Base-by-base conservation (phyloP, 2,888 invertebrate genomes). In the Hybos culiciformis region DNA sequence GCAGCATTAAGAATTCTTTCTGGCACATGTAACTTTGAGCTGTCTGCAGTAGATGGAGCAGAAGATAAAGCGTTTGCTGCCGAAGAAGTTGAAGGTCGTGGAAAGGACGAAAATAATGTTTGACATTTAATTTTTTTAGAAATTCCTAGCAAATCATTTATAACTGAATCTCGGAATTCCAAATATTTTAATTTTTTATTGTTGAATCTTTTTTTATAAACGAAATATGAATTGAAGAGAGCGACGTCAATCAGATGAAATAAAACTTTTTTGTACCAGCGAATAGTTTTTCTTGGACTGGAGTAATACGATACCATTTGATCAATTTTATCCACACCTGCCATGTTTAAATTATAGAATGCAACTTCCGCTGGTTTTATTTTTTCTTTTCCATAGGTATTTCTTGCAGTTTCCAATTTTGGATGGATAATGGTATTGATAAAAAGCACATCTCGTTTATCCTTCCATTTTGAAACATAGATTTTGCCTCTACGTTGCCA, bases 381-480 rank as follows among this genome's bases (percentile, higher is more conserved):
- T 15, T 45, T 43, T 33, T 37, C 39, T 31, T 42, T 15, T 26
- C 32, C 36, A 17, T 24, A 32, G 19, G 24, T 32, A 17, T 39
- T 45, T 29, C 33, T 17, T 5, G 33, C 26, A 11, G 21, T 33
- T 18, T 19, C 23, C n/a, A 20, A 7, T 23, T 36, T 17, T 11
- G 34, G 29, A 20, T 39, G 34, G 20, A 21, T 31, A 19, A 15
- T 17, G 1, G 41, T 46, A 21, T 33, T 46, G 29, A 46, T 43
- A 19, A 31, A 34, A 19, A 46, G 18, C 9, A 41, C 41, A 23
- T 44, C 38, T 2, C 41, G 33, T 17, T 37, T 41, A 37, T 51
- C 49, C 34, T 44, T 49, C 51, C 50, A 50, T 47, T 52, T 52
- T 36, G 50, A 49, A 5, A 51, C 43, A 29, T 47, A 50, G 40